Percentiles rank a stretch among this genome's conserved stretches.
phyloP scores from a whole-genome alignment of 64 coral and sea anemone species.

The Trachythela sp. region DNA sequence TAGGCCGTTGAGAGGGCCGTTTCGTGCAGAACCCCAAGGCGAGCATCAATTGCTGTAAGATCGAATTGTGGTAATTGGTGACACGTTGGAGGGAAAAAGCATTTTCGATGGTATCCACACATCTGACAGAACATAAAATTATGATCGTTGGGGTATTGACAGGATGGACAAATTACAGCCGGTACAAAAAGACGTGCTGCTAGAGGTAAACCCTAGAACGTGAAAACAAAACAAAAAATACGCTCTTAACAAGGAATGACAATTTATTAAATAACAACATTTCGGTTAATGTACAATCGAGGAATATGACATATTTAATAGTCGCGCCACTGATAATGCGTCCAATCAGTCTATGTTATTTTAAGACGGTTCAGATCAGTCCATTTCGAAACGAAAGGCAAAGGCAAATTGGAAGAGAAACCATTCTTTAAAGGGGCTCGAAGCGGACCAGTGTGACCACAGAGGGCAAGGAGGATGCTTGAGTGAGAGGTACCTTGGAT shows the following conservation, averaged over 20 bases:
- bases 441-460: neutral
- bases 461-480: neutral
- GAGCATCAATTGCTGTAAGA: neutral
- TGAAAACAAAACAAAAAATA: neutral
- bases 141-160: slow-evolving; percentile 25
- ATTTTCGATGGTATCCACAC: slow-evolving; percentile 40
- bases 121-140: slow-evolving; percentile 39
- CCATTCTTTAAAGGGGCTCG: neutral
- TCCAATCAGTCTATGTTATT: too few species aligned
- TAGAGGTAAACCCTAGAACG: neutral
- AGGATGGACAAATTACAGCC: slow-evolving; percentile 31
- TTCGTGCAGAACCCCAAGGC: neutral
- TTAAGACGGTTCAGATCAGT: neutral
- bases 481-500: neutral
- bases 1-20: neutral
- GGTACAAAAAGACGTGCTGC: slow-evolving; percentile 13
- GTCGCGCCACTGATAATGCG: too few species aligned
- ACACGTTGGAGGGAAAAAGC: neutral
- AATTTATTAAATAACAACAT: neutral
- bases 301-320: too few species aligned
- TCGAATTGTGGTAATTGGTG: neutral
- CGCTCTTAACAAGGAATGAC: neutral
- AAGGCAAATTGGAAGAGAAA: neutral
- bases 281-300: too few species aligned
- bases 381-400: neutral